These are phyloP conservation scores for Drymonia ruficornis DNA, from an alignment of 2,888 invertebrate species.

Conservation along the genomic window DNA sequence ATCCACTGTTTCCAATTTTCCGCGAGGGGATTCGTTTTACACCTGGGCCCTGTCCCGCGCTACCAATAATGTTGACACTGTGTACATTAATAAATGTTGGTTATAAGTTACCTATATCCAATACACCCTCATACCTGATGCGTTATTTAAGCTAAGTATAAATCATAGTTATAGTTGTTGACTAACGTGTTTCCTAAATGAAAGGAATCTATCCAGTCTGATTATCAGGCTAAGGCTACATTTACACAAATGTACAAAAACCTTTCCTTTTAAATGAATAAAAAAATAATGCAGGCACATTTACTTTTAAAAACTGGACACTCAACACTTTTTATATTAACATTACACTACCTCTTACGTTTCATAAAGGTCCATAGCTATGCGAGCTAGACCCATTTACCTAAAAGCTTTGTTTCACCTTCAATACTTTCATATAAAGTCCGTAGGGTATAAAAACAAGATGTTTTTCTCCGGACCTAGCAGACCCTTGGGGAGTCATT, in stretches of 20 bases:
- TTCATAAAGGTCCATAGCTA: conserved; percentile 10
- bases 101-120: too few relatives aligned
- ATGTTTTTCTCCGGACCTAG: conserved; percentile 27
- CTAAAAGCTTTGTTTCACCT: conserved; percentile 35
- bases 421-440: conserved; percentile 19
- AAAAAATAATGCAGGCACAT: too few relatives aligned
- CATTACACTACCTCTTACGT: conserved; percentile 2
- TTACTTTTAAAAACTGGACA: neutral
- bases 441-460: conserved; percentile 26
- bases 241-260: too few relatives aligned
- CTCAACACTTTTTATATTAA: neutral
- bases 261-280: too few relatives aligned
- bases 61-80: conserved; percentile 46
- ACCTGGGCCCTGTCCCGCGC: conserved; percentile 43
- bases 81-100: conserved; percentile 47
- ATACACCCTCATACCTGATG: too few relatives aligned
- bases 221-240: too few relatives aligned
- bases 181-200: too few relatives aligned
- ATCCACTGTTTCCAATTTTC: conserved; percentile 61
- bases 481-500: conserved; percentile 22
- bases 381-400: conserved; percentile 27
- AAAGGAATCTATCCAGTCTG: too few relatives aligned
- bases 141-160: too few relatives aligned
- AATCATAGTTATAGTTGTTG: too few relatives aligned
- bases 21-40: conserved; percentile 51